phyloP scores from a whole-genome alignment of 1,140 invertebrate species.

The Caenorhabditis inopinata region DNA sequence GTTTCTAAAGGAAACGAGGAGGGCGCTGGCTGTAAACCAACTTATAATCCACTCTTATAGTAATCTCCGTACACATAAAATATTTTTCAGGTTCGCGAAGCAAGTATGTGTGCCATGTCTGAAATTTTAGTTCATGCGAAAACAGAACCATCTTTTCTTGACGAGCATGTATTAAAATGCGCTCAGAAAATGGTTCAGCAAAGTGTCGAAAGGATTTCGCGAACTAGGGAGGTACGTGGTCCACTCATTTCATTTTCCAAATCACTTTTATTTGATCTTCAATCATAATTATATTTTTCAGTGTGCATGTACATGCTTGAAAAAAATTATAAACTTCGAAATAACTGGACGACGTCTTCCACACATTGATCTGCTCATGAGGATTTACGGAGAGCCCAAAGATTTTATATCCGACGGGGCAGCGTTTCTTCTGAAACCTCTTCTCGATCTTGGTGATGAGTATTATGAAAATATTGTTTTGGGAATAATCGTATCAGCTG shows the following conservation, averaged over 20 bases:
- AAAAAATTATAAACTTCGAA: not conserved
- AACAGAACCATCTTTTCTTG: not conserved
- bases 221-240: not conserved
- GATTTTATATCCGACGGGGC: not conserved
- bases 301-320: not conserved
- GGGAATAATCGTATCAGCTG: not conserved
- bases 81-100: not conserved
- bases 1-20: too few species aligned
- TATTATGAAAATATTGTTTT: not conserved
- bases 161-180: not conserved
- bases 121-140: not conserved
- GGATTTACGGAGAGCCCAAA: not conserved
- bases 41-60: too few species aligned
- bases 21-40: too few species aligned
- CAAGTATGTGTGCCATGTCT: constrained; percentile 7
- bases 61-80: too few species aligned
- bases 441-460: not conserved
- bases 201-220: not conserved
- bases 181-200: not conserved
- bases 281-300: not conserved
- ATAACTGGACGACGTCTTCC: not conserved
- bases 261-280: not conserved
- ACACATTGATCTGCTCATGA: not conserved
- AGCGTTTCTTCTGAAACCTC: not conserved
- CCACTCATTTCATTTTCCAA: not conserved